These are phyloP conservation scores for Hycleus cichorii DNA, from an alignment of 1,140 invertebrate genomes.

Conservation along the genomic window DNA sequence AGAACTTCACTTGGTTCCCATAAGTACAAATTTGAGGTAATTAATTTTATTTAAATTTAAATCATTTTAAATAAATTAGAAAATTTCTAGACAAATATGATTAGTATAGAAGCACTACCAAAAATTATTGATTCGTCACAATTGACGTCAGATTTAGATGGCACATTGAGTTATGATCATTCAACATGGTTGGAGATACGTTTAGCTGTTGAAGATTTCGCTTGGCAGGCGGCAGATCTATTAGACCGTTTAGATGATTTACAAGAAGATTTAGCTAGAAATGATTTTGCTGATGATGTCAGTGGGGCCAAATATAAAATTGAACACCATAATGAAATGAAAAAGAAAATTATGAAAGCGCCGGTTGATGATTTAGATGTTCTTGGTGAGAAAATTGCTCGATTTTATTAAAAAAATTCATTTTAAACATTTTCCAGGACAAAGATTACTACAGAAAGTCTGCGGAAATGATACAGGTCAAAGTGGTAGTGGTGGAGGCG, in stretches of 20 bases:
- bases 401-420: neutral
- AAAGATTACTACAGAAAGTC: constrained; percentile 45
- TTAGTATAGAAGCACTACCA: constrained; percentile 86
- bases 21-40: constrained; percentile 98
- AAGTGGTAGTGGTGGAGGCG: constrained; percentile 31
- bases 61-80: neutral
- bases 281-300: constrained; percentile 89
- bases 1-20: constrained; percentile 91
- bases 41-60: constrained; percentile 10
- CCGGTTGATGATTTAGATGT: constrained; percentile 88
- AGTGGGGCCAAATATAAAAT: constrained; percentile 81
- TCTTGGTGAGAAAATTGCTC: constrained; percentile 43
- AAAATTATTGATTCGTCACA: constrained; percentile 89
- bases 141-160: constrained; percentile 88
- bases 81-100: constrained; percentile 81
- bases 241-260: constrained; percentile 85
- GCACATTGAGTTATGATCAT: constrained; percentile 90
- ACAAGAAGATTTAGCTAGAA: constrained; percentile 82
- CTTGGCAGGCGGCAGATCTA: constrained; percentile 89
- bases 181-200: constrained; percentile 93
- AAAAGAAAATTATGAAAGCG: constrained; percentile 86
- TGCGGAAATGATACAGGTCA: constrained; percentile 40
- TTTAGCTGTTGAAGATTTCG: constrained; percentile 88
- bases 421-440: constrained; percentile 38
- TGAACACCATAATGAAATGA: constrained; percentile 89